Evolutionary conservation across 1,140 invertebrate species (phyloP), one percentile per base, ranked within the genome.

Genomic region (Macrobrachium nipponense): DNA sequence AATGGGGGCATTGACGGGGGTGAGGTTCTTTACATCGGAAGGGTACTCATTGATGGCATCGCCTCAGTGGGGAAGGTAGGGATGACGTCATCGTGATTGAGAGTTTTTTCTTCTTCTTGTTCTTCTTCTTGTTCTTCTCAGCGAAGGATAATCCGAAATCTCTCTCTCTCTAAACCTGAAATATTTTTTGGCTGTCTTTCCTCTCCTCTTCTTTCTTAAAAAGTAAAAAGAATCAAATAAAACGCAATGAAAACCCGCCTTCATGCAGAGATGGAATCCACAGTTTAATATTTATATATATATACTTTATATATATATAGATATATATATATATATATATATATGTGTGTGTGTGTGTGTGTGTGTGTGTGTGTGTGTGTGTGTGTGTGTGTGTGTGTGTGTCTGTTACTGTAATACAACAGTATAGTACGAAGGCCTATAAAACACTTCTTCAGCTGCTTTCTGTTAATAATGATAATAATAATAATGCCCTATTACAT

Each of bases 1-100:
- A 86, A 89, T 66, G 90, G 90, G 68, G 90, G 90, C 66, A 80
- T 88, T 17, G 80, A 87, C n/a, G 87, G 82, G 36, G 89, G 90
- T 0, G 87, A 88, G 62, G 17, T 44, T 12, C 85, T 88, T 11
- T 90, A 83, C 81, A 90, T 90, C 20, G 89, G 89, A 20, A 64
- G 89, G 14, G 82, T 76, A 3, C 81, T 62, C 62, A 84, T 89
- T 2, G 87, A 88, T 76, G 88, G 87, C n/a, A 76, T 78, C 12
- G 68, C 88, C 10, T 80, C 87, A 7, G 79, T 89, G 27, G 89
- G 89, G 14, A 90, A 89, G 77, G 89, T 90, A 27, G 17, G 20
- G 12, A 23, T 43, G 23, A 14, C 20, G 5, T 7, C 36, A 6
- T 70, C 14, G 5, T 2, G 20, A 20, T 14, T 4, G 27, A 36